Percentiles rank a stretch among this genome's conserved stretches.
Evolutionary conservation across 2,113 vertebrate species (phyloP).

Genomic region (Oreotrochilus melanogaster): DNA sequence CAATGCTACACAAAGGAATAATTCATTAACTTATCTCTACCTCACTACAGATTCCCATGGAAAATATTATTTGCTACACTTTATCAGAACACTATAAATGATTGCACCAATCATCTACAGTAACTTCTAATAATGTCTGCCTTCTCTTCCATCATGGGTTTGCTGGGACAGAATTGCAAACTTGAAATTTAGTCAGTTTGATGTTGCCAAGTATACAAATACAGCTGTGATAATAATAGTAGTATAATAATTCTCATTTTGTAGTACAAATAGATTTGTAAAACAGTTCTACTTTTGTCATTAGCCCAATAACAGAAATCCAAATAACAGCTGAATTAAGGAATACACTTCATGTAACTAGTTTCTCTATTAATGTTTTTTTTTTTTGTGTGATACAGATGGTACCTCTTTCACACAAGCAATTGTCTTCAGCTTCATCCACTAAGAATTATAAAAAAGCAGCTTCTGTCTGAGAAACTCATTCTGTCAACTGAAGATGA

Average conservation of each 20-base stretch:
- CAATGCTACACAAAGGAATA: neutral
- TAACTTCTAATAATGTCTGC: neutral
- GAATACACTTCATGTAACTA: neutral
- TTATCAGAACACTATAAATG: neutral
- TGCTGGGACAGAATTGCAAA: no score
- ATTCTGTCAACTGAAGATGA: neutral
- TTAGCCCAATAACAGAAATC: neutral
- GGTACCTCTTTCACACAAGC: neutral
- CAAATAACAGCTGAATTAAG: neutral
- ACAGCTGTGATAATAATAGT: neutral
- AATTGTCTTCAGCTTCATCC: neutral
- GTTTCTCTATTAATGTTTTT: neutral
- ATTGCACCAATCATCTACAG: neutral
- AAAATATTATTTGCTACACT: neutral
- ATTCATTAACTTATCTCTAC: neutral
- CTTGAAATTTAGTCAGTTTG: conserved; percentile 9
- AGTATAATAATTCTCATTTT: neutral
- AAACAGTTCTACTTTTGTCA: neutral
- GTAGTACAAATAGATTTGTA: conserved; percentile 4
- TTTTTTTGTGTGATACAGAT: neutral
- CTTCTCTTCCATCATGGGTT: neutral
- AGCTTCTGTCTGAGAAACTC: neutral
- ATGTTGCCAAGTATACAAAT: neutral
- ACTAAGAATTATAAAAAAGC: neutral
- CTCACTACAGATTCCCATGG: neutral